Percentiles rank a stretch among this genome's conserved stretches.
Conservation (phyloP, 2,113 vertebrate genomes). For the Perca fluviatilis region DNA sequence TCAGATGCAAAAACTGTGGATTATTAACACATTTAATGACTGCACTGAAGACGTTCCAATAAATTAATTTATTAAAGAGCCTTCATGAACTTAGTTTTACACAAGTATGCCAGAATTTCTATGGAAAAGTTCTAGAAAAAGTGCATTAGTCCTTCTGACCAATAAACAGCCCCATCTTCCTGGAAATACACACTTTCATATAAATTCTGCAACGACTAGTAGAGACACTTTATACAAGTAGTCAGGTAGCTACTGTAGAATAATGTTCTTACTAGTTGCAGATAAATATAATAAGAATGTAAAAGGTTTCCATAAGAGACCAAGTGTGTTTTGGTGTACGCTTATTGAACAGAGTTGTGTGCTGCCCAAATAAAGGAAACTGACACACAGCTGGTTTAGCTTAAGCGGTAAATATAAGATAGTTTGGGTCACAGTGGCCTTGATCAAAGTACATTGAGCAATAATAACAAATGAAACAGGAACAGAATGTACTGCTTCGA, state of each 20-base stretch:
- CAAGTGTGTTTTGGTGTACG: too few species aligned
- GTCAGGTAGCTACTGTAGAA: background rate
- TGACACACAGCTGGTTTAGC: too few species aligned
- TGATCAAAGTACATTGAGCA: too few species aligned
- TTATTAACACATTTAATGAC: constrained; percentile 17
- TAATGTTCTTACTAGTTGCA: too few species aligned
- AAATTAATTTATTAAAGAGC: constrained; percentile 21
- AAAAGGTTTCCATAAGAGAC: too few species aligned
- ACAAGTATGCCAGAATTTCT: background rate
- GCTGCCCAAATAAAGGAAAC: too few species aligned
- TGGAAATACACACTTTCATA: background rate
- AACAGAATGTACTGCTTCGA: too few species aligned
- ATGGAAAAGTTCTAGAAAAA: background rate
- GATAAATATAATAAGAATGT: too few species aligned
- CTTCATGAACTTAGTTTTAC: background rate
- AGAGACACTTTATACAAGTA: constrained; percentile 19
- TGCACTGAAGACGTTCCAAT: background rate
- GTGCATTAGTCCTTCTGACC: background rate
- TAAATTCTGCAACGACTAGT: constrained; percentile 5
- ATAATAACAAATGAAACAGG: too few species aligned
- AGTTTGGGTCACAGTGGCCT: too few species aligned
- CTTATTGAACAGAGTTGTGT: too few species aligned
- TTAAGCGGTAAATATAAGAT: too few species aligned
- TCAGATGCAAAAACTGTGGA: background rate
- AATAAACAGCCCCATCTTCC: background rate